A percentile compares a stretch with the other conserved stretches of the same genome.
phyloP scores from a whole-genome alignment of 2,113 vertebrate species.

The Catharus bicknelli region DNA sequence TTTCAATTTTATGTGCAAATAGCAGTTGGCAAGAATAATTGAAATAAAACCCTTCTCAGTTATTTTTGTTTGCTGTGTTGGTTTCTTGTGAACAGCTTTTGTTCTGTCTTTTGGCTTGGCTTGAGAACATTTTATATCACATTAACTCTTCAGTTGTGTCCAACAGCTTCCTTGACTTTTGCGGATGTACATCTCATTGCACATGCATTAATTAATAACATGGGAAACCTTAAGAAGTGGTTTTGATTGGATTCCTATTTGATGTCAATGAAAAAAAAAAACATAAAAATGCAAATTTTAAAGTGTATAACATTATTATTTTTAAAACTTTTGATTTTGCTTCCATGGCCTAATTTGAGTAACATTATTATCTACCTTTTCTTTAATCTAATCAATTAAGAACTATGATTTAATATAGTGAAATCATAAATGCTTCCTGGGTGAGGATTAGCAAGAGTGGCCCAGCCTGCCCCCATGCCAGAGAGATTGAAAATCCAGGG shows the following conservation, averaged over 20 bases:
- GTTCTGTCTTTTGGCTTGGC: not conserved
- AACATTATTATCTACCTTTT: not conserved
- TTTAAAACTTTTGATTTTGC: not conserved
- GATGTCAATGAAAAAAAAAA: not conserved
- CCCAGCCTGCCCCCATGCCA: not conserved
- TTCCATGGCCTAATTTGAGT: not conserved
- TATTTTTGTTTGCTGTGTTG: not conserved
- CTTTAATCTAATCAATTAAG: not conserved
- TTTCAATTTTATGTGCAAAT: conserved; percentile 25
- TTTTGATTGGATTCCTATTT: not conserved
- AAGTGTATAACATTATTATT: too few relatives aligned
- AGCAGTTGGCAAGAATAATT: not conserved
- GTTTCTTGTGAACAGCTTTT: not conserved
- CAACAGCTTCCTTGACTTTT: not conserved
- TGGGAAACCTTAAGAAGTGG: not conserved
- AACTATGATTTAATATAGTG: not conserved
- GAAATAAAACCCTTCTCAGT: not conserved
- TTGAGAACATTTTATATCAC: not conserved
- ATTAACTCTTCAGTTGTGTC: not conserved
- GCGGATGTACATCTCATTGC: not conserved
- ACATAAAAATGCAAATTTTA: not conserved
- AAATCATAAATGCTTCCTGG: not conserved
- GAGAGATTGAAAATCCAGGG: not conserved
- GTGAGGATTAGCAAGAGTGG: not conserved
- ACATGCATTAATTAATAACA: not conserved